Evolutionary conservation across 1,140 invertebrate species (phyloP), one percentile per base, ranked within the genome.

Genomic region (Aphelenchoides besseyi): DNA sequence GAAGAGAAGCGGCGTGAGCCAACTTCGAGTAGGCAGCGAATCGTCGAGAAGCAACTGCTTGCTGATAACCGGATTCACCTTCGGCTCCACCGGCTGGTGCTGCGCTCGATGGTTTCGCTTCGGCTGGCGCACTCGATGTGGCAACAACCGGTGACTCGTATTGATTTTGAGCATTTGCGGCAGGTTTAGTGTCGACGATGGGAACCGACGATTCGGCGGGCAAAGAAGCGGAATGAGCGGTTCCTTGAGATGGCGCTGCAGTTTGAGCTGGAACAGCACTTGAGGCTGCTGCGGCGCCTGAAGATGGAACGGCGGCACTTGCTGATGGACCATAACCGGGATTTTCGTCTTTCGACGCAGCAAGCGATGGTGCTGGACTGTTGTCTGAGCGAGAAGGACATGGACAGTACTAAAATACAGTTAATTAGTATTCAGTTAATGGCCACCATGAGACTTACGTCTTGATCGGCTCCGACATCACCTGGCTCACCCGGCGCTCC

Each of bases 1-100:
- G 69, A 32, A 70, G 54, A 29, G 69, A 28, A 71, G 69, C 69
- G 26, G 69, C 69, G 33, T 70, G 69, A 32, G 68, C 68, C 12
- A 69, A 54, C 54, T 70, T 70, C 5, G n/a, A 32, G 32, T 70
- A 70, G 8, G 63, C 63, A 32, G 63, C 63, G 63, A 66, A 66
- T 1, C 63, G 63, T n/a, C 63, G 30, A 23, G 63, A 66, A n/a
- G 63, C 63, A 3, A 66, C 32, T 23, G 63, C 63, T 1, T 37
- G 63, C 1, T 66, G 63, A 3, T 66, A 66, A n/a, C 36, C 63
- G 30, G 36, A 41, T 26, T 66, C 36, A 12, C 32, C 36, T 0
- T 33, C 28, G 3, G 16, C 1, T 1, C 32, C 63, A 16, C 36
- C 63, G 1, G 63, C 63, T 8, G 63, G 55, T 59, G 5, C 5